Evolutionary conservation across 2,113 vertebrate genomes (phyloP).

Genomic region (Halcyon senegalensis): DNA sequence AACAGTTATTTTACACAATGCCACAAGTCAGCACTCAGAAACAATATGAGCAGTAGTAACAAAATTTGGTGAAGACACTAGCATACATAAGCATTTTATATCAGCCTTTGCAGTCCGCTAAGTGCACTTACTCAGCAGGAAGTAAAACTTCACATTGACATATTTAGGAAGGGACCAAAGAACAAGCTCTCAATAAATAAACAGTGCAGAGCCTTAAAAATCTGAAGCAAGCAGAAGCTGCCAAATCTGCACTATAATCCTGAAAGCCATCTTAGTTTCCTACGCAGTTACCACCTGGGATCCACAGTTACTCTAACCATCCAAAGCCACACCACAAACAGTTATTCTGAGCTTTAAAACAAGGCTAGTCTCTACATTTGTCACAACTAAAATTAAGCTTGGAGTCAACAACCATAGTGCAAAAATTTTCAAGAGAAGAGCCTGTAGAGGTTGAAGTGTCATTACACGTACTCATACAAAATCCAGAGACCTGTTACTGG

Average conservation of each 20-base stretch:
- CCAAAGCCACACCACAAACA: neutral
- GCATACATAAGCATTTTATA: neutral
- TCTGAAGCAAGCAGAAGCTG: neutral
- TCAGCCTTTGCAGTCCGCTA: neutral
- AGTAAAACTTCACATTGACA: neutral
- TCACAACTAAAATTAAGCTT: neutral
- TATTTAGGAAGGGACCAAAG: neutral
- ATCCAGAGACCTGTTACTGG: neutral
- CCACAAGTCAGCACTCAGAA: neutral
- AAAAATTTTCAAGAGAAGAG: neutral
- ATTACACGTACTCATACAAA: accelerated
- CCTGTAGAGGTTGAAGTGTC: neutral
- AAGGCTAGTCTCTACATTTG: neutral
- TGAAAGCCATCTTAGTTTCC: neutral
- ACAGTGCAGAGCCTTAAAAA: neutral
- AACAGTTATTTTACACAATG: neutral
- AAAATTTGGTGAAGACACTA: neutral
- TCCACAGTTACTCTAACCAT: neutral
- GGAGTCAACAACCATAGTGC: neutral
- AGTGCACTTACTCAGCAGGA: neutral
- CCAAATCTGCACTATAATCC: neutral
- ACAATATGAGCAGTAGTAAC: neutral
- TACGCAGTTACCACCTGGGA: neutral
- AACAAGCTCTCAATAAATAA: neutral
- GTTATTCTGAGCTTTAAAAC: neutral